A percentile compares a stretch with the other conserved stretches of the same genome.
Conservation (phyloP, 1,140 invertebrate genomes). For the Neodiprion fabricii region DNA sequence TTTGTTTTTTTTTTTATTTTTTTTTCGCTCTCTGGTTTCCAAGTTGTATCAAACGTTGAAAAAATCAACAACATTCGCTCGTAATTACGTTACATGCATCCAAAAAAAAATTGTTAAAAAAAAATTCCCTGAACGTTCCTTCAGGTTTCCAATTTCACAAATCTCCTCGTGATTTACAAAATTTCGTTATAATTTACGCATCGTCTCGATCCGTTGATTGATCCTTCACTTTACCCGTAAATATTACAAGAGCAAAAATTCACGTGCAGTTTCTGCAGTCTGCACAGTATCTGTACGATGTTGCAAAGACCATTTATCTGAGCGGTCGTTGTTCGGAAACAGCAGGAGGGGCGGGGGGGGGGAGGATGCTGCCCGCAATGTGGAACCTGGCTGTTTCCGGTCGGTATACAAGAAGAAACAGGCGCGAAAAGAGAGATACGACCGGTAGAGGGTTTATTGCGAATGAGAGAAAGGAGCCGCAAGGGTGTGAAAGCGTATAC, state of each 20-base stretch:
- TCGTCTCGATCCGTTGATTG: background rate
- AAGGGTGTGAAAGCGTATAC: background rate
- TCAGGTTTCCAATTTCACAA: too few species aligned
- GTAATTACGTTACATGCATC: too few species aligned
- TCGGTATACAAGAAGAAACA: conserved; percentile 26
- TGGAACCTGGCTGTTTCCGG: conserved; percentile 27
- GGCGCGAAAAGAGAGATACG: conserved; percentile 25
- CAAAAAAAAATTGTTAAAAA: too few species aligned
- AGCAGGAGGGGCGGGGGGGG: background rate
- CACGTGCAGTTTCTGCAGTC: background rate
- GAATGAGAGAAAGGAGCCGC: background rate
- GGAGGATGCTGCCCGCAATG: conserved; percentile 27
- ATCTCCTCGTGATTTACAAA: too few species aligned
- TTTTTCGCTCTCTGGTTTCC: too few species aligned
- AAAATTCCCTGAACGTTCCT: too few species aligned
- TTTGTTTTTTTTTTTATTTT: too few species aligned
- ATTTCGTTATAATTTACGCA: too few species aligned
- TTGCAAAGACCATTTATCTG: background rate
- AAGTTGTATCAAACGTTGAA: too few species aligned
- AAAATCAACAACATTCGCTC: too few species aligned
- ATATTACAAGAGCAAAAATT: background rate
- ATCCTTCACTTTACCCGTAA: background rate
- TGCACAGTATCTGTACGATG: background rate
- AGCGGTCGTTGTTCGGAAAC: conserved; percentile 5
- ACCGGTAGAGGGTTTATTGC: background rate